phyloP scores from a whole-genome alignment of 1,140 invertebrate genomes.

The Drosophila rufa region DNA sequence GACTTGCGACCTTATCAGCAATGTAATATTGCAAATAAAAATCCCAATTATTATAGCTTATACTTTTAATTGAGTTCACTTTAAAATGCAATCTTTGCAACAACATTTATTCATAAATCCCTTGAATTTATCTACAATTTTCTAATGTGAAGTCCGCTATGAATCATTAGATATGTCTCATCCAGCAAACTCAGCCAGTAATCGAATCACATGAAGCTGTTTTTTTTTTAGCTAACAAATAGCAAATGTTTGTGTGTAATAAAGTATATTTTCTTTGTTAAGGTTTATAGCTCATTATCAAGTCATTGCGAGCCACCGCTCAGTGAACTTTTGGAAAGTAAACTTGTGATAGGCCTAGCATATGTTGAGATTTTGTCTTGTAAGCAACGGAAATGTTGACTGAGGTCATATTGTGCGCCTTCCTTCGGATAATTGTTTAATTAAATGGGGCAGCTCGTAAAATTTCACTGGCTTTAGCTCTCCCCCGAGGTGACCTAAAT shows the following conservation, averaged over 20 bases:
- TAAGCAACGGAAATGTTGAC: slow-evolving; percentile 2
- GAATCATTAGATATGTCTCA: slow-evolving; percentile 51
- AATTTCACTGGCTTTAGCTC: slow-evolving; percentile 28
- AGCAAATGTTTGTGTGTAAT: slow-evolving; percentile 26
- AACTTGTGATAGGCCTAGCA: slow-evolving; percentile 1
- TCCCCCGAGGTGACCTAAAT: slow-evolving; percentile 55
- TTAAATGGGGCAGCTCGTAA: slow-evolving; percentile 32
- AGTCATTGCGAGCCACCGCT: neutral
- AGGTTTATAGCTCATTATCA: slow-evolving; percentile 46
- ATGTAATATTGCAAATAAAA: neutral
- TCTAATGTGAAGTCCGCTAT: slow-evolving; percentile 14
- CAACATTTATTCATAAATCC: neutral
- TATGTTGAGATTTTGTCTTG: slow-evolving; percentile 11
- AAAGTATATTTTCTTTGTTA: slow-evolving; percentile 18
- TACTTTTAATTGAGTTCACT: neutral
- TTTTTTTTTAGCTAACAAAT: slow-evolving; percentile 65
- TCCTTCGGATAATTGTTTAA: neutral
- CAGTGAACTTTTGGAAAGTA: neutral
- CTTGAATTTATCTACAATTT: slow-evolving; percentile 9
- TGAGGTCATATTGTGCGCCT: slow-evolving; percentile 29
- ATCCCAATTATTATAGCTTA: neutral
- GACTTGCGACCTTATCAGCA: slow-evolving; percentile 3
- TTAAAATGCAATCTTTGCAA: neutral
- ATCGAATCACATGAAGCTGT: slow-evolving; percentile 27
- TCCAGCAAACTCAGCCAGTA: slow-evolving; percentile 3